Conservation (phyloP, 2,888 invertebrate genomes). For the Agapostemon virescens region DNA sequence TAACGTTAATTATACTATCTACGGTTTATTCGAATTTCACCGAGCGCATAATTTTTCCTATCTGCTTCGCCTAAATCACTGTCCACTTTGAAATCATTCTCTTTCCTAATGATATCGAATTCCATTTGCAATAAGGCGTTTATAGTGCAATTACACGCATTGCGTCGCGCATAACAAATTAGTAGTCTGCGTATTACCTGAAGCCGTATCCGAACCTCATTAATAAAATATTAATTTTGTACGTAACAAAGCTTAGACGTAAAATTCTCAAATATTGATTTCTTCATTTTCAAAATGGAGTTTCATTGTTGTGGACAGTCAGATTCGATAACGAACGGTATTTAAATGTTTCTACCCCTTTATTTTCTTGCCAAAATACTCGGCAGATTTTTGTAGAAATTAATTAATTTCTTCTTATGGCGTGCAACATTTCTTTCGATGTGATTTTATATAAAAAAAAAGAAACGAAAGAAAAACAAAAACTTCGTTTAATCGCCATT, state of each 20-base stretch:
- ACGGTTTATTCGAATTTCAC: background rate
- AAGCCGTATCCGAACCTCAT: background rate
- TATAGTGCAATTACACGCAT: background rate
- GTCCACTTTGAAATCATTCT: background rate
- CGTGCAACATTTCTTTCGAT: background rate
- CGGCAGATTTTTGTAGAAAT: background rate
- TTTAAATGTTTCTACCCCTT: background rate
- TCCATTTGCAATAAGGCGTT: background rate
- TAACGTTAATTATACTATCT: background rate
- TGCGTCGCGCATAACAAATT: background rate
- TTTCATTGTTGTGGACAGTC: background rate
- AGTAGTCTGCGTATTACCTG: background rate
- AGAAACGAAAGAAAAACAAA: too few relatives aligned
- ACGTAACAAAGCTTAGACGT: background rate
- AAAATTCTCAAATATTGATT: background rate
- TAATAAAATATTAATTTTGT: background rate
- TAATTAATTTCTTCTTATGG: background rate
- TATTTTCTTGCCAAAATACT: too few relatives aligned
- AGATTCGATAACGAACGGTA: background rate
- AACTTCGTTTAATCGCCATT: background rate
- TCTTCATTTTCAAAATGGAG: background rate
- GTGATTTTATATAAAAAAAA: too few relatives aligned
- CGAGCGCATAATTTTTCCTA: background rate
- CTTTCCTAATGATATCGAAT: background rate
- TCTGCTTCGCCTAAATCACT: background rate